A percentile compares a stretch with the other conserved stretches of the same genome.
Evolutionary conservation across 2,888 invertebrate species (phyloP).

Genomic region (Drosophila austrosaltans): DNA sequence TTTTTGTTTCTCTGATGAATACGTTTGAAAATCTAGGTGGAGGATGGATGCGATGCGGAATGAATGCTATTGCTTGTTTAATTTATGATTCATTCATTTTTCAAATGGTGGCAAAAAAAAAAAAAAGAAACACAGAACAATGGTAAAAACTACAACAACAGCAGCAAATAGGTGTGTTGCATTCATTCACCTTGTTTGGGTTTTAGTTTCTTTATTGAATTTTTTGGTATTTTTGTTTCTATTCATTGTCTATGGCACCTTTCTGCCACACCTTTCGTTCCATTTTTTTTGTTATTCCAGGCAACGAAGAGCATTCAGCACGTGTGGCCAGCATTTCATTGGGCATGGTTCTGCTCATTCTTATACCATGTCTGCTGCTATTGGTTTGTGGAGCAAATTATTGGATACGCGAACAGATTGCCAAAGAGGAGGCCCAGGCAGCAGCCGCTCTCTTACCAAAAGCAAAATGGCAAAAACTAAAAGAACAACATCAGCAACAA

Average conservation of each 20-base stretch:
- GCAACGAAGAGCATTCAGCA: conserved; percentile 91
- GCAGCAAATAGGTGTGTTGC: neutral
- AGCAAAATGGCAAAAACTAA: conserved; percentile 42
- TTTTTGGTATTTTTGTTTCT: neutral
- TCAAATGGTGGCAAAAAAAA: conserved; percentile 33
- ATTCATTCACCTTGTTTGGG: neutral
- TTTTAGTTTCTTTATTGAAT: neutral
- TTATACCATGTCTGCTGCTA: conserved; percentile 89
- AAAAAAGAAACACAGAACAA: neutral
- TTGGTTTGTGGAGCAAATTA: conserved; percentile 88
- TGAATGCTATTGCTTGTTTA: conserved; percentile 53
- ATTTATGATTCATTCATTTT: conserved; percentile 61
- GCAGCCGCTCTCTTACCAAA: conserved; percentile 62
- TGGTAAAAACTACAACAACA: neutral
- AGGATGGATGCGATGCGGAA: conserved; percentile 29
- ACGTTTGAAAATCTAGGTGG: neutral
- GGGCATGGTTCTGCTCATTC: conserved; percentile 90
- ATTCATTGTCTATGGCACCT: conserved; percentile 42
- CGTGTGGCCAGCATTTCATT: conserved; percentile 90
- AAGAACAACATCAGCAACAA: conserved; percentile 24
- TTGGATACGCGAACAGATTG: conserved; percentile 85
- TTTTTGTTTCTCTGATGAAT: conserved; percentile 1
- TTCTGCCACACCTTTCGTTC: conserved; percentile 20
- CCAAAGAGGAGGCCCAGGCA: conserved; percentile 76
- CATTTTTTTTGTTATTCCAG: conserved; percentile 83